Evolutionary conservation across 2,888 invertebrate species (phyloP).

Genomic region (Litoditis marina): DNA sequence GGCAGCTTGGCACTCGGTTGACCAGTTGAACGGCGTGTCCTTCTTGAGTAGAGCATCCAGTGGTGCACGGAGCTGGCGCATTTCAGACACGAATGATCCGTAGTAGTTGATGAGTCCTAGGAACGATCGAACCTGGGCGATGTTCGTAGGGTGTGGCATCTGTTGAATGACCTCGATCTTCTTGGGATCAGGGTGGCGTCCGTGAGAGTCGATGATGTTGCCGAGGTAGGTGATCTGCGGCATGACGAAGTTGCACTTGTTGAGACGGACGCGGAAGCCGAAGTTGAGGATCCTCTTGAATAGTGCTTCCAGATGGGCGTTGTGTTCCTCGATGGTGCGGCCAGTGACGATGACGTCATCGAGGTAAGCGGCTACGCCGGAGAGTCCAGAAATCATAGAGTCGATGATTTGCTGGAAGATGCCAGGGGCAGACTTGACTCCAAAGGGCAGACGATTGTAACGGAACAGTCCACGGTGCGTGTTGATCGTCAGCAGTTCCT

Average conservation of each 20-base stretch:
- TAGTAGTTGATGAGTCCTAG: constrained; percentile 30
- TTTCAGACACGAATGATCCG: constrained; percentile 17
- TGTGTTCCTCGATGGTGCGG: constrained; percentile 14
- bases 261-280: no score
- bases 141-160: constrained; percentile 22
- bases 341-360: constrained; percentile 36
- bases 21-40: no score
- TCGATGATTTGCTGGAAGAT: constrained; percentile 46
- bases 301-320: constrained; percentile 9
- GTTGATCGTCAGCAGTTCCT: constrained; percentile 23
- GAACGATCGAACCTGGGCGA: constrained; percentile 20
- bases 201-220: constrained; percentile 13
- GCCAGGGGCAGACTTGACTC: constrained; percentile 37
- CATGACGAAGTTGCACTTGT: constrained; percentile 15
- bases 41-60: no score
- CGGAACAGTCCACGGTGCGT: constrained; percentile 41
- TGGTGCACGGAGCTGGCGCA: no score
- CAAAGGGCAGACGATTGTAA: constrained; percentile 43
- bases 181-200: constrained; percentile 18
- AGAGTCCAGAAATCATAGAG: constrained; percentile 25
- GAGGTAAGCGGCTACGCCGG: constrained; percentile 19
- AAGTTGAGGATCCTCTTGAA: constrained; percentile 17
- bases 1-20: no score
- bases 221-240: constrained; percentile 20
- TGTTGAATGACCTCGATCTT: constrained; percentile 12